phyloP scores from a whole-genome alignment of 2,113 vertebrate genomes.

The Triplophysa tibetana region DNA sequence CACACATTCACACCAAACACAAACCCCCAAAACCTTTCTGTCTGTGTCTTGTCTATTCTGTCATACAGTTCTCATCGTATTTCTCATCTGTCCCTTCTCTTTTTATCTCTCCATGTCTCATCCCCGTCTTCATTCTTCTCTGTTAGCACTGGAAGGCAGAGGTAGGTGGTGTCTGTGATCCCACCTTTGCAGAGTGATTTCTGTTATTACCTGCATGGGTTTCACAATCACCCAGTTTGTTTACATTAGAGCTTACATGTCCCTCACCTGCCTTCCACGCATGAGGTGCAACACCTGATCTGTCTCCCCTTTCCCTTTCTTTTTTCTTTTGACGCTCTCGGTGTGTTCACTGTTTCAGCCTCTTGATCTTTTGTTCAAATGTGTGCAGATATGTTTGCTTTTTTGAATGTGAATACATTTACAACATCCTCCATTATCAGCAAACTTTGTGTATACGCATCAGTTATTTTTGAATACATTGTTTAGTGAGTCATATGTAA shows the following conservation, averaged over 20 bases:
- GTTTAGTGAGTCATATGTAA: not conserved
- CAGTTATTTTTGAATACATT: not conserved
- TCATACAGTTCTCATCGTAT: slow-evolving; percentile 19
- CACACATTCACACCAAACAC: not conserved
- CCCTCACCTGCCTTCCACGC: slow-evolving; percentile 38
- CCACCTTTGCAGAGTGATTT: slow-evolving; percentile 51
- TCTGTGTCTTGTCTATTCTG: not conserved
- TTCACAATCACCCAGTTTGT: not conserved
- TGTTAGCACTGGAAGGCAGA: slow-evolving; percentile 89
- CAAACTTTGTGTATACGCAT: no score
- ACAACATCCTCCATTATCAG: not conserved
- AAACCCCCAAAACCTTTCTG: not conserved
- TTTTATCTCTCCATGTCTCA: slow-evolving; percentile 13
- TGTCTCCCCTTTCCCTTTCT: slow-evolving; percentile 31
- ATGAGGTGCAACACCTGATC: not conserved
- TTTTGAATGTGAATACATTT: not conserved
- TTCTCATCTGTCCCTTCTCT: slow-evolving; percentile 30
- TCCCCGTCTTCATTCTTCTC: slow-evolving; percentile 54
- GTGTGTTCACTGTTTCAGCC: slow-evolving; percentile 28
- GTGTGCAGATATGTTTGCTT: not conserved
- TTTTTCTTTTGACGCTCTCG: slow-evolving; percentile 25
- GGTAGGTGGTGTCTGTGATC: slow-evolving; percentile 74
- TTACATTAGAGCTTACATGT: slow-evolving; percentile 22
- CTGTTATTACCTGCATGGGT: slow-evolving; percentile 52
- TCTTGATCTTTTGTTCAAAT: not conserved